Base-by-base conservation (phyloP, 2,888 invertebrate genomes). In the Desoria tigrina region DNA sequence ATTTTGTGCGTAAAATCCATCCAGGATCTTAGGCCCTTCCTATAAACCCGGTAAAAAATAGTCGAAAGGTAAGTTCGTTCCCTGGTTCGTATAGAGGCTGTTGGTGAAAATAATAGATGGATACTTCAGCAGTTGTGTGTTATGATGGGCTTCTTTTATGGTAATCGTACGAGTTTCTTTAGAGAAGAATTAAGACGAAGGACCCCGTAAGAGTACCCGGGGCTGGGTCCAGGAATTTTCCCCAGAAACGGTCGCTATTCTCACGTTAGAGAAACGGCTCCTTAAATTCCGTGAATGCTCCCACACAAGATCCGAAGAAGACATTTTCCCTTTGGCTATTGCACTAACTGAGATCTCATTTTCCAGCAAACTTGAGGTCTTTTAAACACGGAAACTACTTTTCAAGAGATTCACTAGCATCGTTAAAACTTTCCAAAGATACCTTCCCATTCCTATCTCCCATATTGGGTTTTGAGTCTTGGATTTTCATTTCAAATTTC, bases 341-440 rank as follows among this genome's bases (percentile, higher is more conserved):
- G 23, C n/a, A 42, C 37, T 32, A 42, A 57, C 39, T 57, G 27
- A 57, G 28, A 57, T 49, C 49, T 32, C 49, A 45, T 24, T 49
- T 49, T 23, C 24, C 21, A 24, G 24, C 24, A 51, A 51, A 51
- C 51, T 51, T 24, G 51, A 51, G 26, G 24, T 51, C 51, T 51
- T 51, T 51, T 23, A 51, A 51, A 51, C 51, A 55, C 32, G 27
- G 14, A 55, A 55, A 55, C 32, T 55, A 55, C 55, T 55, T 55
- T 55, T 55, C 32, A 18, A 55, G 51, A 51, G 51, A 51, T 32
- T 55, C 55, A 16, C 24, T 32, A n/a, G 32, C 32, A 24, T 55
- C 55, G 28, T 55, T 55, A 55, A 55, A 55, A 55, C 55, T 55
- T 55, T 32, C 32, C 28, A 37, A 55, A 32, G 32, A 55, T 24